Evolutionary conservation across 64 coral and sea anemone species (phyloP), one percentile per base, ranked within the genome.

Genomic region (Astreopora myriophthalma): DNA sequence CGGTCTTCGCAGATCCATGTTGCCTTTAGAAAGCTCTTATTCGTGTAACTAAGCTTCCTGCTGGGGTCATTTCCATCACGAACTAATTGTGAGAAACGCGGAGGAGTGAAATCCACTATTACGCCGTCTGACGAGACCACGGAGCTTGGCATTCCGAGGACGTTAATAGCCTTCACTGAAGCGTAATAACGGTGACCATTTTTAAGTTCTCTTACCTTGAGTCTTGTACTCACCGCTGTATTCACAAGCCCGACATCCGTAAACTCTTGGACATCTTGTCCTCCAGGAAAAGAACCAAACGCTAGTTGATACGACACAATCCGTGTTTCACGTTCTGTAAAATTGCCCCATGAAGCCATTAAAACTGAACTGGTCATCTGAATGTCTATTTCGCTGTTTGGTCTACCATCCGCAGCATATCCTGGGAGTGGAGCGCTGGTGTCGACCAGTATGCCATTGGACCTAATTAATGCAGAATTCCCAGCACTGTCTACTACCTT

Each of bases 121-220:
- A 99, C 94, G 28, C 97, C 97, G 69, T 85, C 73, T 5, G 97
- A 99, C 30, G 94, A 89, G 13, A 95, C 87, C 71, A 84, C 71
- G 13, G 69, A 68, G 40, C 97, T 99, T 8, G 90, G 90, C 39
- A 99, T 79, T 3, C 97, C 97, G 10, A 99, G 52, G 44, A 74
- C 77, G 40, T 99, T 99, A 24, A 73, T 85, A 22, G 94, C 97
- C 40, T 94, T 90, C 14, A 99, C 97, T 9, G 91, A 83, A 3
- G 97, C 94, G 49, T 93, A 99, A 65, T 99, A 99, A 17, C 49
- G 69, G n/a, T 88, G 82, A 22, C 97, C 94, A 76, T 74, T 99
- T 25, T 28, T 87, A 7, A 99, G 71, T 69, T 99, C 88, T 26
- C 77, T 63, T 9, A 96, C 87, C 46, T 86, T 89, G 17, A 99